These are phyloP conservation scores for Cacatua alba DNA, from an alignment of 2,113 vertebrate species.

Conservation along the genomic window DNA sequence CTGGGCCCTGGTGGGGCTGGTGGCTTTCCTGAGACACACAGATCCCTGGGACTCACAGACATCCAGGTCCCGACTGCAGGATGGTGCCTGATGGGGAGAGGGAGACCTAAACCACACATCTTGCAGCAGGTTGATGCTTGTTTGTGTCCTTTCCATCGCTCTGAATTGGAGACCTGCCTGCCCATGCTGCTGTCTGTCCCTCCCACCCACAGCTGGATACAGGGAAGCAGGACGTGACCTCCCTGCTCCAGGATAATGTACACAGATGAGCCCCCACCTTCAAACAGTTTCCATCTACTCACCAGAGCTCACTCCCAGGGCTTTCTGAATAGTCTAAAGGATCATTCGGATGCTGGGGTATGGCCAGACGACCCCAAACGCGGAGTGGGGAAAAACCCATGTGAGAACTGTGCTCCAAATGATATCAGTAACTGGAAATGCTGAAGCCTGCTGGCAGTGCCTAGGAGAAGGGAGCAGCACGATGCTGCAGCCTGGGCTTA, in stretches of 20 bases:
- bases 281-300: not conserved
- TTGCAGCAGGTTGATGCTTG: not conserved
- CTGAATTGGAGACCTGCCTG: not conserved
- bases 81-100: not conserved
- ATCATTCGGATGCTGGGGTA: not conserved
- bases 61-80: accelerated
- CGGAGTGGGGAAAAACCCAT: accelerated
- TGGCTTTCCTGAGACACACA: accelerated
- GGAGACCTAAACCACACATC: not conserved
- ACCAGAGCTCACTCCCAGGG: accelerated
- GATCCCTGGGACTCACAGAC: not conserved
- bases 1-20: not conserved
- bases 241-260: not conserved
- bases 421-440: not conserved
- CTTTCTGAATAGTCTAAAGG: not conserved
- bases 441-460: not conserved
- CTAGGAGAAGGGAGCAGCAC: not conserved
- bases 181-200: not conserved
- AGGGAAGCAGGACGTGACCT: not conserved
- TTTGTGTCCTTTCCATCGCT: not conserved
- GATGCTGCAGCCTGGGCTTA: not conserved
- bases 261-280: not conserved
- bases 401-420: not conserved
- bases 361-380: accelerated
- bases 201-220: not conserved